Base-by-base conservation (phyloP, 2,797 vertebrate genomes). In the Cynodonichthys magdalenae region DNA sequence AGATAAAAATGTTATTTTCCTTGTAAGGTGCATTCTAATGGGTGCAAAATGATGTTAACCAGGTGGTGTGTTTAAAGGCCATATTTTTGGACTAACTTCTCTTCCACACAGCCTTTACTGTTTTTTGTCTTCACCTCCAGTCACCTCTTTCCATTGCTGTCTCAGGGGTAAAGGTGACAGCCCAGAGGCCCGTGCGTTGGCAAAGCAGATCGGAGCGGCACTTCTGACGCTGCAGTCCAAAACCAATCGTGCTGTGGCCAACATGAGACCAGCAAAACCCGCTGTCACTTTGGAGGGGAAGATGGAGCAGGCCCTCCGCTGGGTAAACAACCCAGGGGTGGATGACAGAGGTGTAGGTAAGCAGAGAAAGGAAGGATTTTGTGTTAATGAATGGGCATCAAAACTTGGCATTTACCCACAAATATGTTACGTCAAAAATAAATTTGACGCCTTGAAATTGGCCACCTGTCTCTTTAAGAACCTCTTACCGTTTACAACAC, bases 281-380 rank as follows among this genome's bases (percentile, higher is more conserved):
- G 97, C 97, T 1, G 92, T 99, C 54, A 97, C 97, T 66, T 85
- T 99, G 69, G 97, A 98, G 79, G 98, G 98, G 58, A 99, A 99
- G 90, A 98, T 99, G 81, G 98, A 99, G 71, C 98, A 99, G 87
- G 98, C 98, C 7, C 95, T 97, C 3, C 94, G 96, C 67, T 99
- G 98, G 98, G 96, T 95, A 70, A 96, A 96, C 87, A 98, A 96
- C 66, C 97, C 97, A 6, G 96, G 94, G 0, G 91, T 96, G 72
- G 96, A 99, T 19, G 98, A 99, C 87, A 94, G 95, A 56, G 97
- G 98, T 78, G 95, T 99, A 9, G 97, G 97, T 99, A 89, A 93
- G 93, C 47, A 5, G 12, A 34, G 31, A 34, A 63, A 46, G 49
- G 31, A 39, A 3, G 20, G 31, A 36, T 3, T n/a, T n/a, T 54